Base-by-base conservation (phyloP, 2,797 vertebrate species). In the Mormyrops attenuatus region DNA sequence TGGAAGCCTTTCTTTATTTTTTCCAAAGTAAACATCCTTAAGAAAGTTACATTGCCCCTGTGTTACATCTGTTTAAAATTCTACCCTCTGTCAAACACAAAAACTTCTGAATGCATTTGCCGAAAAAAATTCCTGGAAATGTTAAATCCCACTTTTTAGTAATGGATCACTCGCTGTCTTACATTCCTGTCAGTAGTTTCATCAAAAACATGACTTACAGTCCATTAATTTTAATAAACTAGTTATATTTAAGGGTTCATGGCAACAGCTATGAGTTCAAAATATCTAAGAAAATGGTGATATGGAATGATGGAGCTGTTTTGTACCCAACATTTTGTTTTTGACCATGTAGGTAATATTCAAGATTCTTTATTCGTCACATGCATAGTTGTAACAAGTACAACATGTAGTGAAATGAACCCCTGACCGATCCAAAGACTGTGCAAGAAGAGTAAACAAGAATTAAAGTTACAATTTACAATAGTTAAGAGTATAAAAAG, bases 11-110 rank as follows among this genome's bases (percentile, higher is more conserved):
- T 34, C 41, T 30, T 63, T 1, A 4, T 47, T 87, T 89, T 60
- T 13, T 53, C 11, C 52, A 49, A 80, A 38, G 7, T 63, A 63
- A 49, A 38, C 38, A 88, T 38, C 55, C 50, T 88, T 17, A 11
- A 90, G 66, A 38, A 88, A 88, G 69, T 88, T 87, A 60, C 89
- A 77, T 60, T 88, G 3, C 86, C 57, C 50, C 63, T 77, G 87
- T 57, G 9, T 57, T 15, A 49, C 66, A 44, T 44, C 44, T 49
- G n/a, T 89, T 66, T 87, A 30, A 53, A 89, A 77, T 57, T 30
- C 26, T 22, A 9, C 60, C 15, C 34, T 7, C 47, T 77, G 26
- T 87, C 30, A 66, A 49, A 60, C 4, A 1, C 53, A 34, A 41
- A 57, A 47, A 69, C 53, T 53, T 57, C 22, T 89, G 44, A 52